Evolutionary conservation across 1,140 invertebrate species (phyloP).

Genomic region (Eurosta solidaginis): DNA sequence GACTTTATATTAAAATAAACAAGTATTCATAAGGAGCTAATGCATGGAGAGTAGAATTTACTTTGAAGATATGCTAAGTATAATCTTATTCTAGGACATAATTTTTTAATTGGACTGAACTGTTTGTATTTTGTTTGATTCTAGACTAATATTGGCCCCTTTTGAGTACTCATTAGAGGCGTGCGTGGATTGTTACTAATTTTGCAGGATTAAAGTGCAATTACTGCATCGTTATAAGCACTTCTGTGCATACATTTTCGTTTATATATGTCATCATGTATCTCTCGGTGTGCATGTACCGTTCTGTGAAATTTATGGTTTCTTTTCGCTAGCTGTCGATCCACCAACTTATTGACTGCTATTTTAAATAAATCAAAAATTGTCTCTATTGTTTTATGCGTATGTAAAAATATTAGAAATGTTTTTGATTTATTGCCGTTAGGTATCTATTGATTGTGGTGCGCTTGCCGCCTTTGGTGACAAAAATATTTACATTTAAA

Average conservation of each 20-base stretch:
- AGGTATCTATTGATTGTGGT: background rate
- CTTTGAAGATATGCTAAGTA: too few relatives aligned
- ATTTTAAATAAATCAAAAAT: conserved; percentile 31
- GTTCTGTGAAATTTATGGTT: background rate
- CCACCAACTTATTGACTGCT: conserved; percentile 18
- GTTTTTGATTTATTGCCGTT: conserved; percentile 32
- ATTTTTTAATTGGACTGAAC: too few relatives aligned
- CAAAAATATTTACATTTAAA: background rate
- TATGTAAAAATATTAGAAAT: conserved; percentile 31
- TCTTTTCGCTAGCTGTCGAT: background rate
- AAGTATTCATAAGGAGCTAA: too few relatives aligned
- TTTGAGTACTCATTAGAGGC: too few relatives aligned
- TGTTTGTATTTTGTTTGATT: too few relatives aligned
- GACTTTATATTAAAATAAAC: too few relatives aligned
- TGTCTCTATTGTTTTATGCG: conserved; percentile 31
- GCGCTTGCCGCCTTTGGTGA: background rate
- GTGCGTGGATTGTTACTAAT: too few relatives aligned
- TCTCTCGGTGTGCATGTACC: background rate
- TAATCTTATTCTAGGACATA: too few relatives aligned
- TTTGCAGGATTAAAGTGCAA: background rate
- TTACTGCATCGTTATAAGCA: background rate
- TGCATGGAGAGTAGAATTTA: too few relatives aligned
- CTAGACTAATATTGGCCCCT: too few relatives aligned
- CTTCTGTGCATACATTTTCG: background rate
- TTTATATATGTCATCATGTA: background rate